Base-by-base conservation (phyloP, 2,113 vertebrate species). In the Rhodinocichla rosea region DNA sequence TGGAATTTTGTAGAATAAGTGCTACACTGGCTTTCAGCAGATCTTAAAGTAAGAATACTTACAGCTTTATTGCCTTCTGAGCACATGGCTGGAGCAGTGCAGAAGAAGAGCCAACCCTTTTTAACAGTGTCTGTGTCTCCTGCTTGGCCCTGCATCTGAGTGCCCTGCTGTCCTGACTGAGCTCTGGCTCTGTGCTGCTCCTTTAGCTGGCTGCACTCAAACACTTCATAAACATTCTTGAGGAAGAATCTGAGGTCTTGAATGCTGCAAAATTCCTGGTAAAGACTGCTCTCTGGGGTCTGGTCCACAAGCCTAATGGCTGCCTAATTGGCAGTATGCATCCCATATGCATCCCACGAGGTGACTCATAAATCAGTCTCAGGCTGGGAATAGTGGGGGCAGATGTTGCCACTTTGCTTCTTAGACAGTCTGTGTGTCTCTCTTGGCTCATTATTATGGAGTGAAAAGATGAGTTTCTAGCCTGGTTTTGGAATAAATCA, bases 171-270 rank as follows among this genome's bases (percentile, higher is more conserved):
- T 62, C 59, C 68, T 65, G 14, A 49, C 22, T 62, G 53, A 26
- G 44, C 11, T 56, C 87, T 33, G 9, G 26, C 7, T n/a, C 4
- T 21, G 21, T 40, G 28, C 62, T 85, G 45, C 20, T 85, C 69
- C 73, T 89, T 73, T 32, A 81, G 49, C 62, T 70, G 45, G 33
- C 79, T 85, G 57, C 67, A 83, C 64, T 55, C 68, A 80, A 83
- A 64, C 88, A 93, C 86, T 93, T 90, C 79, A 93, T 86, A 92
- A 94, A 94, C 37, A 92, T 95, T 95, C 71, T 87, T 39, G n/a
- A 63, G 70, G 88, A 86, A 78, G 56, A 81, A 86, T 80, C 59
- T 92, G 57, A 92, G 40, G 50, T 91, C 71, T 92, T 21, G 19
- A 94, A 65, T 30, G 30, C 30, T 90, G 40, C 55, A 83, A 81